Base-by-base conservation (phyloP, 2,797 vertebrate species). In the Psittacula echo region DNA sequence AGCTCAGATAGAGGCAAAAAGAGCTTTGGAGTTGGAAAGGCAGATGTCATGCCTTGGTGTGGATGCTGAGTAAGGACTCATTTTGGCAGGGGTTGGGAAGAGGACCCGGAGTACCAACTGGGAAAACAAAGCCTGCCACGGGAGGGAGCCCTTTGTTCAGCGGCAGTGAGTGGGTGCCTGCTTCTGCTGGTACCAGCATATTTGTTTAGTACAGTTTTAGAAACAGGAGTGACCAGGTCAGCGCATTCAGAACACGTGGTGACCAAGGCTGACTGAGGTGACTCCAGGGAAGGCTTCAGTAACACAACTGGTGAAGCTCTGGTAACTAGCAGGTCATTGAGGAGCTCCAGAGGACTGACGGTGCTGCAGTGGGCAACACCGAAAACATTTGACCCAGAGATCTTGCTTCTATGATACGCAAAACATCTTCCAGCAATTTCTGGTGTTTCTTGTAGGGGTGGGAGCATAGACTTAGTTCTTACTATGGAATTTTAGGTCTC, bases 211-310 rank as follows among this genome's bases (percentile, higher is more conserved):
- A 2, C n/a, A 4, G n/a, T 58, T 84, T 39, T 27, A 70, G 85
- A 84, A 88, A 41, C 13, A 10, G 13, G 24, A 68, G 24, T 48
- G 41, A 23, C 14, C 61, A n/a, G 45, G n/a, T 6, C 54, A 29
- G 41, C 23, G n/a, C 6, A 11, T 54, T 23, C 53, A 10, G 56
- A 77, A 68, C 0, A 0, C 0, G 0, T 5, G 34, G n/a, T 54
- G 66, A 13, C 3, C 1, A 2, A 29, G 9, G 0, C 4, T 26
- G 19, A 0, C 2, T 9, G 53, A 58, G 76, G 51, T 44, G 26
- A 9, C 13, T 10, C 4, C 4, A 0, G 13, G 32, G 37, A 39
- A 80, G 34, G 41, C 17, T 94, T 82, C 72, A 14, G 6, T 9
- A 30, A 73, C 56, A 45, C 12, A 42, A 13, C 9, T 13, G 3